Evolutionary conservation across 2,113 vertebrate genomes (phyloP).

Genomic region (Mixornis gularis): DNA sequence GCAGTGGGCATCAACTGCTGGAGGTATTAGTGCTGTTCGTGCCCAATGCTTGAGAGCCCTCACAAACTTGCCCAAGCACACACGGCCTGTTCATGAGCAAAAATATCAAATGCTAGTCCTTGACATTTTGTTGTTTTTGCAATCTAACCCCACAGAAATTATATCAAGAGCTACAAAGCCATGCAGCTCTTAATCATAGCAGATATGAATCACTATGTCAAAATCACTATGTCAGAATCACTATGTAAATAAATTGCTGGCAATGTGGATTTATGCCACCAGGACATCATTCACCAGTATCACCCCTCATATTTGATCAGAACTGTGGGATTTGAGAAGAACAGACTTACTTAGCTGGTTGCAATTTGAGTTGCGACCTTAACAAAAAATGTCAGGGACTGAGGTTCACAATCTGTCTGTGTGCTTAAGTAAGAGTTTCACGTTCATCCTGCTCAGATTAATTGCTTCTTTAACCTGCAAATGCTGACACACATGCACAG

Average conservation of each 20-base stretch:
- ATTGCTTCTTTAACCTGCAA: conserved; percentile 66
- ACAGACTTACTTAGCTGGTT: neutral
- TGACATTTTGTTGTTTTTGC: conserved; percentile 40
- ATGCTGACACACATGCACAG: conserved; percentile 35
- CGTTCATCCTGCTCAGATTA: conserved; percentile 59
- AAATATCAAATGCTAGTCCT: conserved; percentile 1
- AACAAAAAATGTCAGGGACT: neutral
- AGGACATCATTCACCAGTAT: conserved; percentile 26
- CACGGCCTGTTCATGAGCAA: neutral
- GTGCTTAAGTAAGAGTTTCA: conserved; percentile 53
- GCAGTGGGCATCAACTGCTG: neutral
- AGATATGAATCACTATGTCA: conserved; percentile 58
- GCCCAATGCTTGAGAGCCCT: neutral
- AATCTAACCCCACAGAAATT: conserved; percentile 34
- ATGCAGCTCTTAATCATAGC: conserved; percentile 43
- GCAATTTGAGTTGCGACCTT: neutral
- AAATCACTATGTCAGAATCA: conserved; percentile 23
- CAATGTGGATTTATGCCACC: conserved; percentile 46
- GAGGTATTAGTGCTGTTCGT: neutral
- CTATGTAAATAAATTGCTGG: conserved; percentile 32
- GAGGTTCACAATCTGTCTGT: neutral
- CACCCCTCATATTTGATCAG: conserved; percentile 53
- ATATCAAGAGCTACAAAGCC: conserved; percentile 44
- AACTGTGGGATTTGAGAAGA: conserved; percentile 24
- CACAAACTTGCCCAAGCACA: neutral